These are phyloP conservation scores for Diarsia brunnea DNA, from an alignment of 2,888 invertebrate species.

Conservation along the genomic window DNA sequence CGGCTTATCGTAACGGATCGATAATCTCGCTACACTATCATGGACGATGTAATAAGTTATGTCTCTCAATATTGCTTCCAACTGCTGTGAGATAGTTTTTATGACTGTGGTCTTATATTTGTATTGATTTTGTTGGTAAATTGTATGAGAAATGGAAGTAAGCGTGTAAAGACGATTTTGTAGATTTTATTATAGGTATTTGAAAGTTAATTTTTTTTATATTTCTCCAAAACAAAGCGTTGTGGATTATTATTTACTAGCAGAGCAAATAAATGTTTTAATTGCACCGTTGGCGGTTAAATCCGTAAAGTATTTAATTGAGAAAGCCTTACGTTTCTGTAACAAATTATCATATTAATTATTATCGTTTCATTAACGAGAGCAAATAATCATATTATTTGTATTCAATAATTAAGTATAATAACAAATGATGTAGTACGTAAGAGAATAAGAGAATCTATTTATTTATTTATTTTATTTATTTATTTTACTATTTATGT, in stretches of 20 bases:
- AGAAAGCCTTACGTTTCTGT: background rate
- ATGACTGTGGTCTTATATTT: background rate
- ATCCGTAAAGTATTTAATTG: background rate
- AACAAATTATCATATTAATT: background rate
- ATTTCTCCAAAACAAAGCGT: background rate
- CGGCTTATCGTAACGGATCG: conserved; percentile 25
- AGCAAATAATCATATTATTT: background rate
- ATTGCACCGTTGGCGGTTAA: background rate
- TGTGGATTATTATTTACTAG: background rate
- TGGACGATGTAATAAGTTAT: conserved; percentile 31
- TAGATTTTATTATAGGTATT: background rate
- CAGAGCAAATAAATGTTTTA: background rate
- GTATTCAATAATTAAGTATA: background rate
- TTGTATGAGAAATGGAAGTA: background rate
- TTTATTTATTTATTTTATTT: too few relatives aligned
- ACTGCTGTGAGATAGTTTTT: background rate
- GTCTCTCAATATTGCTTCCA: conserved; percentile 27
- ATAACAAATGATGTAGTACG: background rate
- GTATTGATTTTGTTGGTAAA: background rate
- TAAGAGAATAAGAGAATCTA: too few relatives aligned
- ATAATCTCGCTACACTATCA: conserved; percentile 14
- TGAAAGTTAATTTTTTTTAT: background rate
- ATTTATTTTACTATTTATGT: too few relatives aligned
- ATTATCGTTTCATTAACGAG: background rate
- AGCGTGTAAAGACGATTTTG: background rate